Evolutionary conservation across 2,888 invertebrate species (phyloP).

Genomic region (Perizoma flavofasciatum): DNA sequence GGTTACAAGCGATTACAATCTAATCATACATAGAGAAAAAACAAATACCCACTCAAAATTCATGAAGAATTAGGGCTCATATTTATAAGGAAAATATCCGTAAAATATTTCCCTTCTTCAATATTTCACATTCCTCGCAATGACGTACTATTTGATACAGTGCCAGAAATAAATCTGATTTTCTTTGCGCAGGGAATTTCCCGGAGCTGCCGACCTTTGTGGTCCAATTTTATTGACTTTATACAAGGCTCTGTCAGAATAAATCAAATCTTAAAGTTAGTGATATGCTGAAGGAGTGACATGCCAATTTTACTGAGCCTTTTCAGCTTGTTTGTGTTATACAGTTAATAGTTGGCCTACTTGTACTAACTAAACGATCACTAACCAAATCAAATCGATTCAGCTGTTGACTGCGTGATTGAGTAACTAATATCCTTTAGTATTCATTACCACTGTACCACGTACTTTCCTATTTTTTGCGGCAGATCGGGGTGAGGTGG

Average conservation of each 20-base stretch:
- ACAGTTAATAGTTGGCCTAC: no score
- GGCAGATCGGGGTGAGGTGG: no score
- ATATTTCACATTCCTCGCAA: slow-evolving; percentile 62
- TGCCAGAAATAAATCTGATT: slow-evolving; percentile 77
- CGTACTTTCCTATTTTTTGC: no score
- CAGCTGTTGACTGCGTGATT: no score
- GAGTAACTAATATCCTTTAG: no score
- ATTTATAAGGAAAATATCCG: slow-evolving; percentile 22
- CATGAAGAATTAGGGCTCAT: background rate
- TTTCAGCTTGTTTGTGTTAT: no score
- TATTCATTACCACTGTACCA: no score
- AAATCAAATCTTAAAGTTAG: slow-evolving; percentile 10
- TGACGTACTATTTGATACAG: slow-evolving; percentile 68
- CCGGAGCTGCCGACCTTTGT: slow-evolving; percentile 21
- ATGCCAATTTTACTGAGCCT: background rate
- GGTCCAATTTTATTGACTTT: slow-evolving; percentile 33
- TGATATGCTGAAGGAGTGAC: background rate
- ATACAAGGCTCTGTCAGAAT: slow-evolving; percentile 21
- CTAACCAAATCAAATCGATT: no score
- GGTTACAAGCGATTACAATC: no score
- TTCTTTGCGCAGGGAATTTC: slow-evolving; percentile 42
- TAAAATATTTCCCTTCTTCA: slow-evolving; percentile 47
- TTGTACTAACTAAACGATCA: no score
- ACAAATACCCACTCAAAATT: background rate
- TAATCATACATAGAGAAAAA: no score